These are phyloP conservation scores for Danio aesculapii DNA, from an alignment of 2,797 vertebrate species.

Conservation along the genomic window DNA sequence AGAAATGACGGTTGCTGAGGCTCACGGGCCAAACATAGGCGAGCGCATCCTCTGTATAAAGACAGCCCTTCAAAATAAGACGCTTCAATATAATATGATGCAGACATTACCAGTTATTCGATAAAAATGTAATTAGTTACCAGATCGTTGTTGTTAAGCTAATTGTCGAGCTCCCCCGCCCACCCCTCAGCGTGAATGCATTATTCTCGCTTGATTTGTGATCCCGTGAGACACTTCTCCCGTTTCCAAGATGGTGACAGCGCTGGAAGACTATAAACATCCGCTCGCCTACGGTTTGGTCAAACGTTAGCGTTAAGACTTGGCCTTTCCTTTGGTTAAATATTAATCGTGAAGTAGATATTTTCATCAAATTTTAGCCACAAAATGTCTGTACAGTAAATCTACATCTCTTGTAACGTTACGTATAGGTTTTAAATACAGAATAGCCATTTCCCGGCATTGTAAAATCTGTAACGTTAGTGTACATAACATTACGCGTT, in stretches of 20 bases:
- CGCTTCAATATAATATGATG: background rate
- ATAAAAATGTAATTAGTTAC: background rate
- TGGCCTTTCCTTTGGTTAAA: background rate
- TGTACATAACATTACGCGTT: background rate
- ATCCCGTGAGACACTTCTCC: slow-evolving; percentile 7
- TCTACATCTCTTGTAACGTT: background rate
- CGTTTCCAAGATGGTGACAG: slow-evolving; percentile 40
- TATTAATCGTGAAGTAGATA: background rate
- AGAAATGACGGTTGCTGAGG: slow-evolving; percentile 27
- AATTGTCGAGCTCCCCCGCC: slow-evolving; percentile 12
- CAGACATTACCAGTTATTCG: background rate
- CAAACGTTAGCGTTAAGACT: background rate
- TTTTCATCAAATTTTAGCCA: background rate
- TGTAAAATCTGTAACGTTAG: background rate
- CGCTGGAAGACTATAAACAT: background rate
- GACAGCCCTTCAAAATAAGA: background rate
- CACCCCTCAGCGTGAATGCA: slow-evolving; percentile 6
- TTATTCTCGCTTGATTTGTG: slow-evolving; percentile 25
- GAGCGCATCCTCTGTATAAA: background rate
- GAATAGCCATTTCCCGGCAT: background rate
- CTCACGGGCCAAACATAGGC: slow-evolving; percentile 14
- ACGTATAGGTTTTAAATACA: background rate
- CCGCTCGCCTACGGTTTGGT: background rate
- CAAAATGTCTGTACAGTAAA: background rate
- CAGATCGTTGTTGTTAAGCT: background rate